Base-by-base conservation (phyloP, 2,888 invertebrate genomes). In the Lingula anatina region DNA sequence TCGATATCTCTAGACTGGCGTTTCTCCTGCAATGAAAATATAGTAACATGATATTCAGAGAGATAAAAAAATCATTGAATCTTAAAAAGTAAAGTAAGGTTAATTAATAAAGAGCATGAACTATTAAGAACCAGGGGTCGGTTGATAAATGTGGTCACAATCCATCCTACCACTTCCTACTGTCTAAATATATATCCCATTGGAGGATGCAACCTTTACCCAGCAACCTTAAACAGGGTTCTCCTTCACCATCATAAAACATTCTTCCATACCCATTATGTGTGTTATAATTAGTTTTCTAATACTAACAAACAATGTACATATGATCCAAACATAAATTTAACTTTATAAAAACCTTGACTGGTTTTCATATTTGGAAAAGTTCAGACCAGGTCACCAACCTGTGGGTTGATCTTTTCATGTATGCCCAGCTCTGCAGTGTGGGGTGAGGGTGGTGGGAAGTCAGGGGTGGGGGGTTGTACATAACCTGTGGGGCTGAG, bases 401-500 rank as follows among this genome's bases (percentile, higher is more conserved):
- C 92, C 87, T 90, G 89, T 21, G 91, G 91, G 68, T 90, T 83
- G 68, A 94, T 92, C 78, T 89, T 84, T 73, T 90, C 89, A 71
- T 90, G 88, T 66, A 94, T 94, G 67, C 88, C 86, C 76, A 85
- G 85, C 78, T 90, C 89, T 0, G 94, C 93, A 63, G 91, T 90
- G 66, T 84, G 83, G 3, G 93, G 90, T 9, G 90, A 87, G 0
- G 94, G 94, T 1, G 94, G 93, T 3, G 93, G 92, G 79, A 92
- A 92, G 64, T 93, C 92, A 0, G 93, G 93, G 12, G 93, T 94
- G 9, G 93, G 90, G 12, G 93, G 92, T 77, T 93, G 92, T 46
- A 85, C 84, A 68, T 92, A 92, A 72, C 90, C 89, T 43, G 90
- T 89, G 21, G 93, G 93, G 61, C 90, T 91, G 63, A 89, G 80